A percentile compares a stretch with the other conserved stretches of the same genome.
These are phyloP conservation scores for Cryptomyrus ogoouensis DNA, from an alignment of 2,113 vertebrate species.

Conservation along the genomic window DNA sequence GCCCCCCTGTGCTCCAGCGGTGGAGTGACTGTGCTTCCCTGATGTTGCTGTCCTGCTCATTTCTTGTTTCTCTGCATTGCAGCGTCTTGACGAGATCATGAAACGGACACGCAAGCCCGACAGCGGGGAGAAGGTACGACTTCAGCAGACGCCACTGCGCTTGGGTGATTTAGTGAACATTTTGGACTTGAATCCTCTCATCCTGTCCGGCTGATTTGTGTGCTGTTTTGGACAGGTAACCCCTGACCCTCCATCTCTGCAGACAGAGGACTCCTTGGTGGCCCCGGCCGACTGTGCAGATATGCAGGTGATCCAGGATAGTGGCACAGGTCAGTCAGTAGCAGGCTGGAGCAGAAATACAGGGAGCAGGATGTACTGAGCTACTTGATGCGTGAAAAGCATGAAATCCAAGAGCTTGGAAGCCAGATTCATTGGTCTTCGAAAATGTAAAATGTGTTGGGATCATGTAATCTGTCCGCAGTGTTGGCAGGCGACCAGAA, in stretches of 20 bases:
- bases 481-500: conserved; percentile 25
- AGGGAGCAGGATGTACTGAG: neutral
- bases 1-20: neutral
- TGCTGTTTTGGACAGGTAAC: neutral
- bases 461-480: neutral
- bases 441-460: neutral
- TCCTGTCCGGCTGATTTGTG: neutral
- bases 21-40: neutral
- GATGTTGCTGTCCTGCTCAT: conserved; percentile 11
- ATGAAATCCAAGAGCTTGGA: neutral
- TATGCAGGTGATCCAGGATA: conserved; percentile 33
- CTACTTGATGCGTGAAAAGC: neutral
- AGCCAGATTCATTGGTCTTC: neutral
- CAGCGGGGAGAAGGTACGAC: conserved; percentile 69
- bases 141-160: neutral
- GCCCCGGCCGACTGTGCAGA: conserved; percentile 69
- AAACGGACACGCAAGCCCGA: conserved; percentile 90
- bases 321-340: conserved; percentile 45
- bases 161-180: neutral
- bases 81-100: conserved; percentile 98
- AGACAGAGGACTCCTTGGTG: conserved; percentile 62
- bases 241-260: conserved; percentile 17
- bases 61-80: conserved; percentile 27
- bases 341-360: neutral
- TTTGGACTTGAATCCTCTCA: neutral